phyloP scores from a whole-genome alignment of 2,797 vertebrate species.

The Acanthurus lineatus region DNA sequence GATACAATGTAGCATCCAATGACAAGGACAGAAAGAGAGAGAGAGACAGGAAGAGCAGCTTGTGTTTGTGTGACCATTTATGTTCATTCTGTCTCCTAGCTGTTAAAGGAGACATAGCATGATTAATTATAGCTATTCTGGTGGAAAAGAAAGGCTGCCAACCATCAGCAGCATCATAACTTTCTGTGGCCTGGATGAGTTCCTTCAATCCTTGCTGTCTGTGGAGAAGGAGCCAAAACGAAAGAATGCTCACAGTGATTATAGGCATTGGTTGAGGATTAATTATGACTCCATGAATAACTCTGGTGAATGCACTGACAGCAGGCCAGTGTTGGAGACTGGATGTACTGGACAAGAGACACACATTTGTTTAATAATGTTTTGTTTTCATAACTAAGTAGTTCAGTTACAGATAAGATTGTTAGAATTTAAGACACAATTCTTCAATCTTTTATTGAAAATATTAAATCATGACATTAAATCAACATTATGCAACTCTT shows the following conservation, averaged over 20 bases:
- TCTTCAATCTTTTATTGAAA: too few relatives aligned
- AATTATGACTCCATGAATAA: constrained; percentile 34
- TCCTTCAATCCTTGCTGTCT: constrained; percentile 33
- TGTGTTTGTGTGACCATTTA: not conserved
- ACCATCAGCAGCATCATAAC: not conserved
- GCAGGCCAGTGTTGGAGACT: not conserved
- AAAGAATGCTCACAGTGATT: constrained; percentile 50
- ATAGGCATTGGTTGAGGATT: constrained; percentile 27
- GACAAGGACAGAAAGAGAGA: not conserved
- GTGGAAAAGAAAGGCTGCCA: constrained; percentile 3
- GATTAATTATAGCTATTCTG: not conserved
- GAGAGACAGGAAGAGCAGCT: not conserved
- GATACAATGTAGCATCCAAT: not conserved
- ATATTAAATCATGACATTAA: too few relatives aligned
- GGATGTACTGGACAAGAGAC: not conserved
- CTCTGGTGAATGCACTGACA: constrained; percentile 27
- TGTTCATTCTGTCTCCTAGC: not conserved
- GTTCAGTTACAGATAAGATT: too few relatives aligned
- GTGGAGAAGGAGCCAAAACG: constrained; percentile 10
- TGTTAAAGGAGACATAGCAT: not conserved
- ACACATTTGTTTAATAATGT: not conserved
- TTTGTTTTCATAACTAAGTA: not conserved
- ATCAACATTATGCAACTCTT: too few relatives aligned
- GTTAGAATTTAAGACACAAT: too few relatives aligned
- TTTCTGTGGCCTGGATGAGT: constrained; percentile 21